Conservation (phyloP, 2,113 vertebrate genomes). For the Monarcha castaneiventris region DNA sequence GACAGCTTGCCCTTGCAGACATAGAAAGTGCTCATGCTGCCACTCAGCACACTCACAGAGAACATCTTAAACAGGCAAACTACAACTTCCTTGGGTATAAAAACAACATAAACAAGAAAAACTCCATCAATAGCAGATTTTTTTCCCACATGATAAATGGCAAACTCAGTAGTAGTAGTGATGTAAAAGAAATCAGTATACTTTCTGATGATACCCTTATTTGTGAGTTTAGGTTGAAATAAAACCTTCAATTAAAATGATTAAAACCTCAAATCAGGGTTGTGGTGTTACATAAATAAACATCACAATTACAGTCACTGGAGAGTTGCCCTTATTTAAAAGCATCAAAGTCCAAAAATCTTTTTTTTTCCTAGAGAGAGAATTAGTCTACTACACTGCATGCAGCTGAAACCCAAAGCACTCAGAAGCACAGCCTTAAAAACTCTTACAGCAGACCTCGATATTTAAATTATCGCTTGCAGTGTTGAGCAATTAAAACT, state of each 20-base stretch:
- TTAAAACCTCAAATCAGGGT: constrained; percentile 37
- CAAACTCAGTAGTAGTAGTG: not conserved
- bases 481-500: constrained; percentile 42
- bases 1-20: not conserved
- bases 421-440: not conserved
- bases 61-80: not conserved
- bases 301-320: constrained; percentile 21
- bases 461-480: constrained; percentile 48
- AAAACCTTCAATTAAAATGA: constrained; percentile 53
- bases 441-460: constrained; percentile 10
- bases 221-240: not conserved
- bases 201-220: not conserved
- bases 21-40: not conserved
- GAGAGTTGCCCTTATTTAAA: constrained; percentile 36
- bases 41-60: not conserved
- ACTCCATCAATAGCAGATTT: not conserved
- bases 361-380: not conserved
- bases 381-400: not conserved
- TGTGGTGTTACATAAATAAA: constrained; percentile 14
- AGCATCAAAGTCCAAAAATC: constrained; percentile 8
- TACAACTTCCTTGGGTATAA: not conserved
- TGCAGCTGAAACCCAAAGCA: not conserved
- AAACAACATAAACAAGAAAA: not conserved
- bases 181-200: not conserved
- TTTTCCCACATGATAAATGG: not conserved